Base-by-base conservation (phyloP, 2,888 invertebrate species). In the Belgica antarctica region DNA sequence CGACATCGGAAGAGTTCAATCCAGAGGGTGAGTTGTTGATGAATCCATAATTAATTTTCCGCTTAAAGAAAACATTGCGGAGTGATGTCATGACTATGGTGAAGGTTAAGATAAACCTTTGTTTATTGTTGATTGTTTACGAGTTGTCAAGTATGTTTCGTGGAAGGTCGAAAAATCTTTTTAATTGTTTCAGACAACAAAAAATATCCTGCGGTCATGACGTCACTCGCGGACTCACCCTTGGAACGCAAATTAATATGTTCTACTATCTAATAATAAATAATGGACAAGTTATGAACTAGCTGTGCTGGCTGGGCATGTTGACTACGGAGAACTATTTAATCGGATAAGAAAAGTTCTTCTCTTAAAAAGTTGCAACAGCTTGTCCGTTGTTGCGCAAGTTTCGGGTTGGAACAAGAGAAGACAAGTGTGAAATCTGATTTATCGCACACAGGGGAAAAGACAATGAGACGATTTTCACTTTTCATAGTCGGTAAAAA, bases 21-120 rank as follows among this genome's bases (percentile, higher is more conserved):
- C 24, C 69, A 71, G 19, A 79, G 77, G 78, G 80, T 80, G 74
- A 78, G 78, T 75, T 1, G 24, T n/a, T n/a, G n/a, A 3, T 2
- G 12, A 3, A 41, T 2, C 41, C 41, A 41, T 10, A 10, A n/a
- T 41, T 41, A 41, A 41, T 41, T 41, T 41, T 41, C 41, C n/a
- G 3, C n/a, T 41, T n/a, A n/a, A n/a, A n/a, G n/a, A n/a, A n/a
- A n/a, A n/a, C n/a, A n/a, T n/a, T n/a, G n/a, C n/a, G n/a, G n/a
- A n/a, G n/a, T n/a, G n/a, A n/a, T n/a, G n/a, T n/a, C n/a, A n/a
- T n/a, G n/a, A n/a, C n/a, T n/a, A n/a, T n/a, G n/a, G n/a, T n/a
- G n/a, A n/a, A n/a, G n/a, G n/a, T n/a, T n/a, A n/a, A n/a, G n/a
- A n/a, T n/a, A n/a, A n/a, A n/a, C n/a, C n/a, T n/a, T n/a, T n/a